A percentile compares a stretch with the other conserved stretches of the same genome.
phyloP scores from a whole-genome alignment of 2,888 invertebrate species.

The Myopa testacea region DNA sequence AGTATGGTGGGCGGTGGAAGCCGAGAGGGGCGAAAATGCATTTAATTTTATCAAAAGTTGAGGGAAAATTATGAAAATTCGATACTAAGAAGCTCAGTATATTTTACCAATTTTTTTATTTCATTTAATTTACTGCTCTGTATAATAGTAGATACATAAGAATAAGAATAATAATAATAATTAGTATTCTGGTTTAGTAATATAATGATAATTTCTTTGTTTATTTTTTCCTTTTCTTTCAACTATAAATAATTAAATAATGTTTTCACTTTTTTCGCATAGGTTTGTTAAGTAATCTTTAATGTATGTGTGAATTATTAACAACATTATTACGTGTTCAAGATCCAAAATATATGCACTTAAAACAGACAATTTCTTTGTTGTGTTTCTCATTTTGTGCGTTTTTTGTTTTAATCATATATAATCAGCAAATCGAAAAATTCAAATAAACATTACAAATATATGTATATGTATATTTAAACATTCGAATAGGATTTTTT shows the following conservation, averaged over 20 bases:
- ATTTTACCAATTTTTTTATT: slow-evolving; percentile 15
- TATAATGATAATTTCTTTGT: slow-evolving; percentile 14
- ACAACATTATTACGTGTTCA: too few species aligned
- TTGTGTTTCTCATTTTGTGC: too few species aligned
- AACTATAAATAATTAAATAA: slow-evolving; percentile 20
- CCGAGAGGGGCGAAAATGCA: too few species aligned
- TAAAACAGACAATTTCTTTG: too few species aligned
- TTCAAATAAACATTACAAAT: too few species aligned
- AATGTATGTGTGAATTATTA: too few species aligned
- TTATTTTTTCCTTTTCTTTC: not conserved
- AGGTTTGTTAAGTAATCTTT: slow-evolving; percentile 8
- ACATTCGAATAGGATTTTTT: too few species aligned
- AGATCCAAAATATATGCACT: too few species aligned
- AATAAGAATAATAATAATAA: not conserved
- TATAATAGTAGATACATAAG: slow-evolving; percentile 19
- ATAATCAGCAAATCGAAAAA: too few species aligned
- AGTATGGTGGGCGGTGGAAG: not conserved
- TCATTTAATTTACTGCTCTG: slow-evolving; percentile 22
- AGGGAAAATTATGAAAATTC: not conserved
- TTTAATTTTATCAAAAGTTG: not conserved
- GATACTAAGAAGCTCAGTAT: not conserved
- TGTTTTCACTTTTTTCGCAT: slow-evolving; percentile 12
- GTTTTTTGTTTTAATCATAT: too few species aligned
- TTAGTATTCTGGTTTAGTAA: slow-evolving; percentile 12
- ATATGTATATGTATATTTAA: too few species aligned